Evolutionary conservation across 1,140 invertebrate species (phyloP).

Genomic region (Diabrotica undecimpunctata): DNA sequence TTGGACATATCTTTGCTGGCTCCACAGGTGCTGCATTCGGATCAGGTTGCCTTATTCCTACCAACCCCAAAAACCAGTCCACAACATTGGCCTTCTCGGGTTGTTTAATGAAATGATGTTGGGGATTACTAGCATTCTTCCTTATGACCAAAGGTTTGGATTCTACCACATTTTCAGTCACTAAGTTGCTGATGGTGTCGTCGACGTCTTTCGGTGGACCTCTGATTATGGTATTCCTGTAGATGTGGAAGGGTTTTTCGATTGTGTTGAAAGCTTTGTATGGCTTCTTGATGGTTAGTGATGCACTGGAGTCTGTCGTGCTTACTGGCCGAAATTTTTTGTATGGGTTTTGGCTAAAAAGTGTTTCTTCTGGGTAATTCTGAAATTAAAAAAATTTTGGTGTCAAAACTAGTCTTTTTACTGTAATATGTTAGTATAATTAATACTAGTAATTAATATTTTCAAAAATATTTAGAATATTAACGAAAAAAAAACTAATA

Average conservation of each 20-base stretch:
- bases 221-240: neutral
- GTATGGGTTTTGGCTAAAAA: neutral
- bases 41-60: conserved; percentile 29
- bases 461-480: too few species aligned
- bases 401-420: too few species aligned
- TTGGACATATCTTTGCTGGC: conserved; percentile 28
- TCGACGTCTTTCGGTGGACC: neutral
- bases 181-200: neutral
- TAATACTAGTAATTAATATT: too few species aligned
- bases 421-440: too few species aligned
- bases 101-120: neutral
- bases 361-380: neutral
- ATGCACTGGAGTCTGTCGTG: neutral
- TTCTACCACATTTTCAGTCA: neutral
- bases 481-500: too few species aligned
- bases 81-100: conserved; percentile 27
- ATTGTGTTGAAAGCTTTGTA: neutral
- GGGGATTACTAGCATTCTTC: neutral
- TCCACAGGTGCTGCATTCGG: conserved; percentile 9
- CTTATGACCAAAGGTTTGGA: conserved; percentile 3
- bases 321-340: neutral
- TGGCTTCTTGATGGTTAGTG: neutral
- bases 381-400: neutral
- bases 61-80: conserved; percentile 40
- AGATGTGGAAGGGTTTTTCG: conserved; percentile 5